phyloP scores from a whole-genome alignment of 2,797 vertebrate genomes.

The Australoheros facetus region DNA sequence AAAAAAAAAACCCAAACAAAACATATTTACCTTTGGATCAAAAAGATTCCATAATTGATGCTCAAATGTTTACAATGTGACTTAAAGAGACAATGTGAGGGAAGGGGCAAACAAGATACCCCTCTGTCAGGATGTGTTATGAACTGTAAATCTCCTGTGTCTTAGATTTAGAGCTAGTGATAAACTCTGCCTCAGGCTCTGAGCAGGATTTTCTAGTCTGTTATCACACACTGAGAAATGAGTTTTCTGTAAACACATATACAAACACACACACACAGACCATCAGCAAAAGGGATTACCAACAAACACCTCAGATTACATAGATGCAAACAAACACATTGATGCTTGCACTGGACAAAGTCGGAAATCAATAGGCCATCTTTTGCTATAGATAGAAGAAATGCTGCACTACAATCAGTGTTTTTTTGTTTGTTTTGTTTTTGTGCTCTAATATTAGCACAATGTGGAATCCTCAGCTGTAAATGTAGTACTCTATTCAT shows the following conservation, averaged over 20 bases:
- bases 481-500: neutral
- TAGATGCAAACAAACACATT: slow-evolving; percentile 26
- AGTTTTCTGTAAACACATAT: slow-evolving; percentile 4
- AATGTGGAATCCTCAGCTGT: neutral
- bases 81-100: slow-evolving; percentile 1
- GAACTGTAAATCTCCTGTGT: slow-evolving; percentile 27
- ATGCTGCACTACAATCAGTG: neutral
- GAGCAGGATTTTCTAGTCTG: slow-evolving; percentile 26
- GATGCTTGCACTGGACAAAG: slow-evolving; percentile 16
- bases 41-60: neutral
- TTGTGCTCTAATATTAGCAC: neutral
- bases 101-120: slow-evolving; percentile 3
- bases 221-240: slow-evolving; percentile 44
- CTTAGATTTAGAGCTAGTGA: slow-evolving; percentile 47
- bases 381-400: neutral
- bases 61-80: slow-evolving; percentile 6
- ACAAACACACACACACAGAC: neutral
- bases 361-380: slow-evolving; percentile 37
- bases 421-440: neutral
- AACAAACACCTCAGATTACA: slow-evolving; percentile 26
- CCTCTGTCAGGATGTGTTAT: slow-evolving; percentile 11
- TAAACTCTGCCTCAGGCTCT: slow-evolving; percentile 26
- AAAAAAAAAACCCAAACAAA: neutral
- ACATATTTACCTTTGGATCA: neutral
- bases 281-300: slow-evolving; percentile 28